Evolutionary conservation across 2,888 invertebrate genomes (phyloP).

Genomic region (Spodoptera littoralis): DNA sequence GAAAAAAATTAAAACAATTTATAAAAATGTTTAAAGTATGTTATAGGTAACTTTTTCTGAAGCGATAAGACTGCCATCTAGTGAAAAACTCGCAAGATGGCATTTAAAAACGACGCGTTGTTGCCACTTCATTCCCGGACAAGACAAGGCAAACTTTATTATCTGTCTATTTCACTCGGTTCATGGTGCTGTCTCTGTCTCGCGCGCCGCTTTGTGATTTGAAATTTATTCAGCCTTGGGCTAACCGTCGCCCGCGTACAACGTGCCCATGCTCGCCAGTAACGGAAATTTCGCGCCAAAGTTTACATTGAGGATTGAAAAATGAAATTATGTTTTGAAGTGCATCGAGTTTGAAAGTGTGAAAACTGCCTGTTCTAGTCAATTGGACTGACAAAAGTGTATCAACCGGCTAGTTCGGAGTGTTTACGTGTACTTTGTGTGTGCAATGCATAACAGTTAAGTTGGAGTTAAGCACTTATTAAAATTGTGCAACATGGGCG

Average conservation of each 20-base stretch:
- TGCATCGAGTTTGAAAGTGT: slow-evolving; percentile 64
- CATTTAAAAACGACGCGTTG: slow-evolving; percentile 60
- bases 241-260: slow-evolving; percentile 78
- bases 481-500: slow-evolving; percentile 79
- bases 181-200: slow-evolving; percentile 65
- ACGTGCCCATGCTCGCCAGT: slow-evolving; percentile 66
- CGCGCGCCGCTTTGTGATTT: slow-evolving; percentile 70
- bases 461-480: slow-evolving; percentile 73
- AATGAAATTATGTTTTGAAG: slow-evolving; percentile 71
- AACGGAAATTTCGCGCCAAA: slow-evolving; percentile 76
- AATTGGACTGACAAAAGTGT: slow-evolving; percentile 60
- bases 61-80: slow-evolving; percentile 66
- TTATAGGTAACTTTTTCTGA: slow-evolving; percentile 32
- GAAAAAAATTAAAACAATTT: too few relatives aligned
- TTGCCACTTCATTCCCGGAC: slow-evolving; percentile 68
- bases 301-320: slow-evolving; percentile 75
- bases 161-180: slow-evolving; percentile 55
- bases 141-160: slow-evolving; percentile 70
- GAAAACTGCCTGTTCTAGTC: slow-evolving; percentile 57
- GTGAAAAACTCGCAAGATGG: slow-evolving; percentile 69
- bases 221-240: slow-evolving; percentile 77
- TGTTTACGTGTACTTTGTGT: slow-evolving; percentile 68
- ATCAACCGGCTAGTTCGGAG: slow-evolving; percentile 52
- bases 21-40: background rate
- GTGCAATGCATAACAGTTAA: slow-evolving; percentile 72